A percentile compares a stretch with the other conserved stretches of the same genome.
Conservation (phyloP, 1,140 invertebrate species). For the Euwallacea fornicatus region DNA sequence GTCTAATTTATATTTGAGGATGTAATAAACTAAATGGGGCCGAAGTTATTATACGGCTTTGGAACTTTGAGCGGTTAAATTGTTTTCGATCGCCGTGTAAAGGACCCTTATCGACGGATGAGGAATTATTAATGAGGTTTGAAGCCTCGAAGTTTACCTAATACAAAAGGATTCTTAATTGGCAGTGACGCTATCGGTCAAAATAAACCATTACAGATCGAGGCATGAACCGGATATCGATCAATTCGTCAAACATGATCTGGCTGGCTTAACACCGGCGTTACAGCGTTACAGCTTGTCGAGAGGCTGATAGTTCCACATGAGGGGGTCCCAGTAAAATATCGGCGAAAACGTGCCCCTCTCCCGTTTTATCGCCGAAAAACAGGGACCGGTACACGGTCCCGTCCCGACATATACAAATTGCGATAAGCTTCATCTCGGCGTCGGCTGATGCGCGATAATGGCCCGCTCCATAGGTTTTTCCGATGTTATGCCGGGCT, state of each 20-base stretch:
- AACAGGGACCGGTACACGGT: background rate
- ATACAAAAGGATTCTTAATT: no score
- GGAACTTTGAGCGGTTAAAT: no score
- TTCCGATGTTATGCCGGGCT: no score
- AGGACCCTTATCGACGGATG: no score
- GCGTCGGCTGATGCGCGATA: no score
- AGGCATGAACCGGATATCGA: conserved; percentile 13
- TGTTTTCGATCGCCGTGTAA: no score
- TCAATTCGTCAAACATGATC: conserved; percentile 36
- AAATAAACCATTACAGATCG: no score
- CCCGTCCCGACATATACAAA: background rate
- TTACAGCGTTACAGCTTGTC: conserved; percentile 32
- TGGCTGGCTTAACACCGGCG: conserved; percentile 32
- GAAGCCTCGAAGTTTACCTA: no score
- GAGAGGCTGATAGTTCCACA: conserved; percentile 32
- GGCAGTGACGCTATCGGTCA: background rate
- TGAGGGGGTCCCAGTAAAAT: conserved; percentile 17
- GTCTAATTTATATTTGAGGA: no score
- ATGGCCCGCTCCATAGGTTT: no score
- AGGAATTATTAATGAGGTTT: no score
- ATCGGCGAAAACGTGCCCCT: conserved; percentile 14
- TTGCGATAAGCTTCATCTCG: background rate
- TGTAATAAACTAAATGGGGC: conserved; percentile 2
- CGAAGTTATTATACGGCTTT: no score
- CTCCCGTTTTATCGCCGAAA: conserved; percentile 21